phyloP scores from a whole-genome alignment of 2,888 invertebrate genomes.

The Sphaerophoria rueppellii region DNA sequence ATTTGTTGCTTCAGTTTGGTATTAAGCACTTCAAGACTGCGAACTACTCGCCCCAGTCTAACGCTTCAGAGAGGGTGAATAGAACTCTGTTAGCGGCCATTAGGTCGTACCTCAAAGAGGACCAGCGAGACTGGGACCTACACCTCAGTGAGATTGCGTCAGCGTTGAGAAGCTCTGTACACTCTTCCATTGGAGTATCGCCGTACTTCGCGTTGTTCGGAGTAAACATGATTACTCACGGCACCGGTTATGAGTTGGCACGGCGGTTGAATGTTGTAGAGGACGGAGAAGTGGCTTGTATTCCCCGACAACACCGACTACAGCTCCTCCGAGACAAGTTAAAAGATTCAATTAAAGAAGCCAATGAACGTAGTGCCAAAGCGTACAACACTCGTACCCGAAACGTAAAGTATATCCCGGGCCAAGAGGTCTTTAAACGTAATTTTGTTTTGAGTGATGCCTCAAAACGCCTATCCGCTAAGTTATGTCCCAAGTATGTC shows the following conservation, averaged over 20 bases:
- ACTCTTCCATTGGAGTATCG: background rate
- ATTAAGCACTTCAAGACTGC: no score
- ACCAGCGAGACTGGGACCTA: no score
- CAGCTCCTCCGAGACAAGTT: background rate
- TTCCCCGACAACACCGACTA: background rate
- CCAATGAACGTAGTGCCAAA: background rate
- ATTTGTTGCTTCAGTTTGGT: no score
- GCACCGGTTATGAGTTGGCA: background rate
- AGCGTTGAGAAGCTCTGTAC: background rate
- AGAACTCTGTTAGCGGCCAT: no score
- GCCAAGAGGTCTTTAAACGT: slow-evolving; percentile 4
- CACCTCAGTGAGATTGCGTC: background rate
- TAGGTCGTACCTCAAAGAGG: no score
- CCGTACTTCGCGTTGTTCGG: background rate
- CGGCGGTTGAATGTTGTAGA: background rate
- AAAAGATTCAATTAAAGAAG: background rate
- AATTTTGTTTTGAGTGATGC: slow-evolving; percentile 9
- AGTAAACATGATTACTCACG: background rate
- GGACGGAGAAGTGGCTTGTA: background rate
- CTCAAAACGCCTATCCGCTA: background rate
- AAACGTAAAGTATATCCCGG: background rate
- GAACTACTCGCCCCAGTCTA: no score
- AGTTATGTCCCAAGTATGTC: no score
- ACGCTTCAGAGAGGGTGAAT: no score
- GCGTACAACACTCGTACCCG: background rate